These are phyloP conservation scores for Onychomys arenicola DNA, from an alignment of 2,797 vertebrate genomes.

Conservation along the genomic window DNA sequence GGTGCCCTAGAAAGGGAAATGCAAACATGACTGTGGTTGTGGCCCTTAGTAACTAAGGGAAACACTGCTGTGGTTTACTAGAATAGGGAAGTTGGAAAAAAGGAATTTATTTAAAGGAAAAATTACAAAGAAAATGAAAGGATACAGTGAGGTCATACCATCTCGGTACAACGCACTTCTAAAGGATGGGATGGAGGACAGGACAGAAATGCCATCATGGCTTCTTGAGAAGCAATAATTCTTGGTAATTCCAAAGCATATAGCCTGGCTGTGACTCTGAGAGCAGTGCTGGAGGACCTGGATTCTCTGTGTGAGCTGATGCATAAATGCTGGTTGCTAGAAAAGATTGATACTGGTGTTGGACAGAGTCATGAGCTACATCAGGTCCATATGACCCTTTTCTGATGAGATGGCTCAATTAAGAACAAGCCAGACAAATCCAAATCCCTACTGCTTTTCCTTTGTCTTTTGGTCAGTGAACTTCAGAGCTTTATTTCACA, in stretches of 20 bases:
- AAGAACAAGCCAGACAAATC: constrained; percentile 17
- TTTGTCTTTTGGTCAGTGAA: background rate
- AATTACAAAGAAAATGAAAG: constrained; percentile 8
- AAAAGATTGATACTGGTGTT: background rate
- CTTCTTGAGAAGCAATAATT: background rate
- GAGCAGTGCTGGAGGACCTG: background rate
- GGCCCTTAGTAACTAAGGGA: constrained; percentile 15
- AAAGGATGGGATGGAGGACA: background rate
- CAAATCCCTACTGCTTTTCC: background rate
- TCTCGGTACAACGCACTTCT: background rate
- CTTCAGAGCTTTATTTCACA: background rate
- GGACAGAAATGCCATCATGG: background rate
- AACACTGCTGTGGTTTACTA: background rate
- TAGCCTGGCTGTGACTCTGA: background rate
- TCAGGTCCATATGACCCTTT: background rate
- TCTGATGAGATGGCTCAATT: background rate
- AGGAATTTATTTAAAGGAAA: constrained; percentile 55
- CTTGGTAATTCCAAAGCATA: background rate
- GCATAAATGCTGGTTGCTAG: background rate
- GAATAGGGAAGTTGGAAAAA: constrained; percentile 74
- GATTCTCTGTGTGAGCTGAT: background rate
- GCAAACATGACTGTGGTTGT: constrained; percentile 32
- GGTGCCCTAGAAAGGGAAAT: constrained; percentile 8
- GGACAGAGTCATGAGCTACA: background rate
- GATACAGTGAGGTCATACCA: background rate